phyloP scores from a whole-genome alignment of 2,113 vertebrate genomes.

The Ranitomeya imitator region DNA sequence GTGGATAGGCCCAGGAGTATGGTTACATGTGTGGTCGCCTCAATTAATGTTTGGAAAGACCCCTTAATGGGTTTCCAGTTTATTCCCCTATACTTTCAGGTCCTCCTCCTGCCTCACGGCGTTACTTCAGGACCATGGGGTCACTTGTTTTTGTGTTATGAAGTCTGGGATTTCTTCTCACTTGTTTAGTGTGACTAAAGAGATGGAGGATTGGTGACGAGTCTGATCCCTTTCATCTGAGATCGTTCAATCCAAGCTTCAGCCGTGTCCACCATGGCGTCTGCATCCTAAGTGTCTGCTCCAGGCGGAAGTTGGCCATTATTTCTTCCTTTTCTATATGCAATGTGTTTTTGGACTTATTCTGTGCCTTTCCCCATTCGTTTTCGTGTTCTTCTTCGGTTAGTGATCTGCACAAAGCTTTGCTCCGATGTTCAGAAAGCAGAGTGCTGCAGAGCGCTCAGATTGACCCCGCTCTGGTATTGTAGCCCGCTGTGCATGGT shows the following conservation, averaged over 20 bases:
- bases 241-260: not conserved
- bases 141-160: not conserved
- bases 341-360: too few species aligned
- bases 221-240: not conserved
- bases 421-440: not conserved
- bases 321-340: not conserved
- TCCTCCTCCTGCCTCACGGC: not conserved
- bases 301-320: not conserved
- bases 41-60: too few species aligned
- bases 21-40: too few species aligned
- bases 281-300: not conserved
- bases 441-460: too few species aligned
- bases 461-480: too few species aligned
- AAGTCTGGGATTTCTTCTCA: not conserved
- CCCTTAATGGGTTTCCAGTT: too few species aligned
- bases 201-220: not conserved
- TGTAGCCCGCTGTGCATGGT: not conserved
- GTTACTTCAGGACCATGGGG: not conserved
- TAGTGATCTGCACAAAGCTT: too few species aligned
- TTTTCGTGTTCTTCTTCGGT: too few species aligned
- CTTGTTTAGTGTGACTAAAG: constrained; percentile 7
- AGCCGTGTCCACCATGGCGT: not conserved
- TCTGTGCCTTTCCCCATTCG: too few species aligned
- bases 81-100: not conserved
- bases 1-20: too few species aligned